These are phyloP conservation scores for Chrysopilus asiliformis DNA, from an alignment of 2,888 invertebrate genomes.

Conservation along the genomic window DNA sequence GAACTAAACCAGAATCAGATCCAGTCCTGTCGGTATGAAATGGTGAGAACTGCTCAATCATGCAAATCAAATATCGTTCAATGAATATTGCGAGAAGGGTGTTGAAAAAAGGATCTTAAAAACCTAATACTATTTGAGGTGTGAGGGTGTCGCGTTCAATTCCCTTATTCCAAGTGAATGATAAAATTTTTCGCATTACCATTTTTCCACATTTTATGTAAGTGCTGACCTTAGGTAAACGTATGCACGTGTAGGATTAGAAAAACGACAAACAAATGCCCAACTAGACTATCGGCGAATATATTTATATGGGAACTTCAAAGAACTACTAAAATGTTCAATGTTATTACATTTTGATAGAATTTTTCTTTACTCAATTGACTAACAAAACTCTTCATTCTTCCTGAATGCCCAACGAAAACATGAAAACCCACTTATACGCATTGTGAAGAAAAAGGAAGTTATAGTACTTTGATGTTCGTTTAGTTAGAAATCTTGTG, in stretches of 20 bases:
- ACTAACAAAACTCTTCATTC: conserved; percentile 6
- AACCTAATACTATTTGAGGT: too few relatives aligned
- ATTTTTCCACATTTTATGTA: not conserved
- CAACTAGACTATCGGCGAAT: not conserved
- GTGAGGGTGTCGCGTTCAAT: not conserved
- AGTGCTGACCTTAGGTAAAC: too few relatives aligned
- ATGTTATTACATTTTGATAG: conserved; percentile 7
- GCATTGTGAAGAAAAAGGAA: too few relatives aligned
- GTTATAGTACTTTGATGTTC: too few relatives aligned
- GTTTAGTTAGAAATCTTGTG: too few relatives aligned
- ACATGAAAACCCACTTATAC: conserved; percentile 10
- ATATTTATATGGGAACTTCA: not conserved
- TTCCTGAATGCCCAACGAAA: conserved; percentile 2
- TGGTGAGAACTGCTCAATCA: conserved; percentile 11
- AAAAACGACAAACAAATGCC: not conserved
- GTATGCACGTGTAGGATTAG: not conserved
- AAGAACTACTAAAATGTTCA: not conserved
- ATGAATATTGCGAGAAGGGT: too few relatives aligned
- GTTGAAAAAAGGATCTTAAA: too few relatives aligned
- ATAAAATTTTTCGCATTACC: not conserved
- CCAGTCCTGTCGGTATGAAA: too few relatives aligned
- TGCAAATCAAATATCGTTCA: conserved; percentile 11
- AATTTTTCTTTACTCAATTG: conserved; percentile 7
- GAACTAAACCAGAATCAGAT: too few relatives aligned
- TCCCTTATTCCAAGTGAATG: not conserved